These are phyloP conservation scores for Araneus ventricosus DNA, from an alignment of 1,140 invertebrate genomes.

Conservation along the genomic window DNA sequence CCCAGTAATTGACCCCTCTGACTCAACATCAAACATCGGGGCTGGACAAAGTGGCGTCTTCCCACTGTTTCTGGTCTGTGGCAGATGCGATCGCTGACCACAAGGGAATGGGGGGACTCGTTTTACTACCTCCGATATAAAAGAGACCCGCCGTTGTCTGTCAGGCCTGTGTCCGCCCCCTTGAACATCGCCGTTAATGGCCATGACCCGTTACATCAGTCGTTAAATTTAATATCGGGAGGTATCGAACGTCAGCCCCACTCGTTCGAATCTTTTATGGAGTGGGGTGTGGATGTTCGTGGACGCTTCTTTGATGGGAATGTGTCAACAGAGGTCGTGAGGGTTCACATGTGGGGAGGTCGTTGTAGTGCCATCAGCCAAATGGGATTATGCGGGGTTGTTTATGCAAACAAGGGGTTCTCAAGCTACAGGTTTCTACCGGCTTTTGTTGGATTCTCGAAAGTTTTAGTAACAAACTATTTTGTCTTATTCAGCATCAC, in stretches of 20 bases:
- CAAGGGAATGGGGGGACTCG: slow-evolving; percentile 1
- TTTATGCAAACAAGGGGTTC: background rate
- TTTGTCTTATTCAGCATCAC: too few species aligned
- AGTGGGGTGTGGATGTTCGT: background rate
- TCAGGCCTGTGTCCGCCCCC: background rate
- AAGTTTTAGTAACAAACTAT: too few species aligned
- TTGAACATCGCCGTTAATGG: slow-evolving; percentile 32
- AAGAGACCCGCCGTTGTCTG: background rate
- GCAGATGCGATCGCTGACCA: slow-evolving; percentile 46
- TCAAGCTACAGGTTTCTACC: too few species aligned
- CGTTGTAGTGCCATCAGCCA: background rate
- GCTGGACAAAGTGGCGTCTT: slow-evolving; percentile 41
- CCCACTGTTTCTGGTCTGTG: slow-evolving; percentile 21
- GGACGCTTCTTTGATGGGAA: background rate
- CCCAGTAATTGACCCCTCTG: slow-evolving; percentile 35
- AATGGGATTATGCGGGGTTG: background rate
- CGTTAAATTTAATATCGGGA: slow-evolving; percentile 62
- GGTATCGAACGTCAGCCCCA: slow-evolving; percentile 32
- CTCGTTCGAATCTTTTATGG: slow-evolving; percentile 28
- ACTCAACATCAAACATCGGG: slow-evolving; percentile 59
- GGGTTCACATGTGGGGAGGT: background rate
- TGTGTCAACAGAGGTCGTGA: background rate
- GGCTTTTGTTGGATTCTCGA: too few species aligned
- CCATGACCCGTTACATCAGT: background rate
- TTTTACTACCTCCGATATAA: slow-evolving; percentile 41